Evolutionary conservation across 2,888 invertebrate species (phyloP), one percentile per base, ranked within the genome.

Genomic region (Xestia rhomboidea): DNA sequence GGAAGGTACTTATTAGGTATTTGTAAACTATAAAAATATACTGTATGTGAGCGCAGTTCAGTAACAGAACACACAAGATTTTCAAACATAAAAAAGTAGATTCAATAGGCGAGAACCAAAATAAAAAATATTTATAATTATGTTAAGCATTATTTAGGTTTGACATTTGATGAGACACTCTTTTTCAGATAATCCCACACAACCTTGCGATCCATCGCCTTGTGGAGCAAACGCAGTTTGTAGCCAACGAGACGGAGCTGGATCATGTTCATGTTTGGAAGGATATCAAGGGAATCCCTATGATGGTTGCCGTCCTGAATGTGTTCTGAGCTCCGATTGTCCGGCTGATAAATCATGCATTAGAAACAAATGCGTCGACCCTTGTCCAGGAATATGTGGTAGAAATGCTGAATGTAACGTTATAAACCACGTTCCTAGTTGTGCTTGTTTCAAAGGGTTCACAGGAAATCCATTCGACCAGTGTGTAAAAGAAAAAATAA

Each of bases 201-300:
- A 98, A 89, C 98, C 98, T 0, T 99, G 98, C 91, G 98, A 98
- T 91, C 98, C 99, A 73, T 98, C 98, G 51, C 99, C 99, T 1
- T 99, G 99, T 92, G 99, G 99, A 57, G 95, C 98, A 1, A 99
- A 99, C 92, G 98, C 99, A 4, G 95, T 98, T 91, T 98, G 98
- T 94, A 97, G 97, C 89, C 97, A 98, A 93, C 97, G 98, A 82
- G 98, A 98, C 88, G 98, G 98, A 57, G 98, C 98, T 46, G 98
- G 98, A 38, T 97, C 98, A 73, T 99, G 98, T 91, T 97, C 97
- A 62, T 99, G 98, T 90, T 97, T 98, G 82, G 97, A 98, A 89
- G 98, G 98, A 87, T 98, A 98, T 91, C 97, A 97, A 91, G 99
- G 99, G 75, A 98, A 98, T 95, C 98, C 99, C 7, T 98, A 98